Evolutionary conservation across 2,888 invertebrate genomes (phyloP), one percentile per base, ranked within the genome.

Genomic region (Tachystola acroxantha): DNA sequence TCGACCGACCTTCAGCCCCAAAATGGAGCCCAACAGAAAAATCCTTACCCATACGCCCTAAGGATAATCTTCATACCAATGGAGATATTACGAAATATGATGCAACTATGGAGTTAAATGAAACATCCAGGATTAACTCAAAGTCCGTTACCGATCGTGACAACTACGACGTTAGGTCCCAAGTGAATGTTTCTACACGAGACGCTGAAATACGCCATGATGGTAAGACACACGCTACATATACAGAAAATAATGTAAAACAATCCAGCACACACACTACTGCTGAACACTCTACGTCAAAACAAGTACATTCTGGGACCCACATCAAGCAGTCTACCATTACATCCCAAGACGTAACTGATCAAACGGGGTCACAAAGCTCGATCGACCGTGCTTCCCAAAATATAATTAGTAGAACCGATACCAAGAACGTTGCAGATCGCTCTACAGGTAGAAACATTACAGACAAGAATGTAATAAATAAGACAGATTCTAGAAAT

Each of bases 1-100:
- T 89, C 36, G 80, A 82, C 14, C 57, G 72, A 32, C 88, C 81
- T 4, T 60, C 69, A 11, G 66, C 64, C 10, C 63, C 66, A 4
- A 65, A 62, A 41, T 74, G 78, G 61, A 57, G 57, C 22, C 68
- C 78, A 12, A 73, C 70, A 3, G 88, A 88, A 28, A 63, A 85
- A 36, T 80, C 78, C 7, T 66, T 64, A 20, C 87, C 74, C 40
- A 64, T 76, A 3, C 73, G 64, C 37, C 87, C 82, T 1, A 76
- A 69, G 52, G 79, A 86, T 42, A 90, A 89, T 64, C 57, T 90
- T 1, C 81, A 85, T 32, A 88, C 88, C 0, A 91, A 91, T 55
- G 90, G 89, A 1, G 59, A 70, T 28, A 42, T 62, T 9, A 62
- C 54, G 9, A 64, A 52, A 42, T 54, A 63, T 26, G 64, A 63